A percentile compares a stretch with the other conserved stretches of the same genome.
Evolutionary conservation across 2,888 invertebrate species (phyloP).

Genomic region (Tetheella fluctuosa): DNA sequence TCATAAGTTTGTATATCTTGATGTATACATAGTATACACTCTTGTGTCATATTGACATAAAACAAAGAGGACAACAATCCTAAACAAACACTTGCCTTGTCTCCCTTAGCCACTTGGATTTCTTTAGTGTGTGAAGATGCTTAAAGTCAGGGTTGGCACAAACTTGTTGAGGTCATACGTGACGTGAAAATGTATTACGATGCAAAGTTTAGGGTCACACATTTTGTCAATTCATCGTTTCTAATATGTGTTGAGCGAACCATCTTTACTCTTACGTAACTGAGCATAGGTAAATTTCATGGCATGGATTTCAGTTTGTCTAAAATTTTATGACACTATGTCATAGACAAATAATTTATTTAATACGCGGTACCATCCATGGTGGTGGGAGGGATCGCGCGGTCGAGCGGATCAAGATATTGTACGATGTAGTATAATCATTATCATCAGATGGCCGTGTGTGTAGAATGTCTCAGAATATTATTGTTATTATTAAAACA

Average conservation of each 20-base stretch:
- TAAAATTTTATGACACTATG: too few species aligned
- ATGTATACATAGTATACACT: background rate
- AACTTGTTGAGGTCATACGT: slow-evolving; percentile 31
- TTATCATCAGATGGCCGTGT: too few species aligned
- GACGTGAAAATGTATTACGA: slow-evolving; percentile 27
- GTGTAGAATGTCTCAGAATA: too few species aligned
- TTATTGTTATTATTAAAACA: too few species aligned
- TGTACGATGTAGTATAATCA: too few species aligned
- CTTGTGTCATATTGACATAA: background rate
- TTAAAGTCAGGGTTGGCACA: slow-evolving; percentile 19
- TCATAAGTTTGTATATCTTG: background rate
- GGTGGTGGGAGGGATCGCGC: too few species aligned
- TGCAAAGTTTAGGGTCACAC: slow-evolving; percentile 15
- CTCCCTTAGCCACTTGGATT: slow-evolving; percentile 40
- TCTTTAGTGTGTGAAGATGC: slow-evolving; percentile 26
- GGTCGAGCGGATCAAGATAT: too few species aligned
- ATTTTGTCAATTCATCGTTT: slow-evolving; percentile 11
- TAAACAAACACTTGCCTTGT: slow-evolving; percentile 39
- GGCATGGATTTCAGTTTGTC: too few species aligned
- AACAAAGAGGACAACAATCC: slow-evolving; percentile 32
- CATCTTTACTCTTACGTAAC: background rate
- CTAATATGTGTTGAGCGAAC: slow-evolving; percentile 6
- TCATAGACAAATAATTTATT: too few species aligned
- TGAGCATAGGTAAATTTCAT: background rate
- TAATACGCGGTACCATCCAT: too few species aligned